A percentile compares a stretch with the other conserved stretches of the same genome.
These are phyloP conservation scores for Eremobia ochroleuca DNA, from an alignment of 2,888 invertebrate species.

Conservation along the genomic window DNA sequence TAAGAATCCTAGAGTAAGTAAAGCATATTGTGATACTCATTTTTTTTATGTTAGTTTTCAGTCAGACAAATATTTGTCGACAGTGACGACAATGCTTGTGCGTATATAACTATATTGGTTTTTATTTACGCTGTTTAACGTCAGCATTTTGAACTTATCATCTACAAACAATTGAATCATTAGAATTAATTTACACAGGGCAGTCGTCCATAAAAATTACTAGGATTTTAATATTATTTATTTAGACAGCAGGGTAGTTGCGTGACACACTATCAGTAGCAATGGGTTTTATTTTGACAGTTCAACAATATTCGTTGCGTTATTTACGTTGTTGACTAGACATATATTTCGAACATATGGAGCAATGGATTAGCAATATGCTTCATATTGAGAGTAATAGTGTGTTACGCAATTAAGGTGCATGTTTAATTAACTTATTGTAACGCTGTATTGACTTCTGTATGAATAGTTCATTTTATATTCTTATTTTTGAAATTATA, in stretches of 20 bases:
- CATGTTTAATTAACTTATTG: background rate
- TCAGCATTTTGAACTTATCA: constrained; percentile 10
- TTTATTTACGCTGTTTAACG: constrained; percentile 18
- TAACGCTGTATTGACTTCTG: background rate
- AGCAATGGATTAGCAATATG: no score
- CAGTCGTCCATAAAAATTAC: background rate
- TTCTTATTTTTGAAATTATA: constrained; percentile 16
- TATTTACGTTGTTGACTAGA: no score
- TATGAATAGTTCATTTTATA: background rate
- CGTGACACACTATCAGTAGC: no score
- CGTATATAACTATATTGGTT: background rate
- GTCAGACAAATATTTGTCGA: constrained; percentile 15
- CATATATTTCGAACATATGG: no score
- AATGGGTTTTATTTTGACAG: no score
- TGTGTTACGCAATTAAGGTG: no score
- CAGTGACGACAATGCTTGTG: constrained; percentile 17
- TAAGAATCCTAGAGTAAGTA: constrained; percentile 9
- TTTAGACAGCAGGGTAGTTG: no score
- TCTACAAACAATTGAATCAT: constrained; percentile 22
- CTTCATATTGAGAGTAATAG: no score
- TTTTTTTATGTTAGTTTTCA: constrained; percentile 30
- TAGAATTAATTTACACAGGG: background rate
- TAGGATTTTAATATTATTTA: background rate
- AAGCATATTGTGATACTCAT: constrained; percentile 47
- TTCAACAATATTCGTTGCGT: no score